A percentile compares a stretch with the other conserved stretches of the same genome.
phyloP scores from a whole-genome alignment of 2,888 invertebrate species.

The Eupithecia exiguata region DNA sequence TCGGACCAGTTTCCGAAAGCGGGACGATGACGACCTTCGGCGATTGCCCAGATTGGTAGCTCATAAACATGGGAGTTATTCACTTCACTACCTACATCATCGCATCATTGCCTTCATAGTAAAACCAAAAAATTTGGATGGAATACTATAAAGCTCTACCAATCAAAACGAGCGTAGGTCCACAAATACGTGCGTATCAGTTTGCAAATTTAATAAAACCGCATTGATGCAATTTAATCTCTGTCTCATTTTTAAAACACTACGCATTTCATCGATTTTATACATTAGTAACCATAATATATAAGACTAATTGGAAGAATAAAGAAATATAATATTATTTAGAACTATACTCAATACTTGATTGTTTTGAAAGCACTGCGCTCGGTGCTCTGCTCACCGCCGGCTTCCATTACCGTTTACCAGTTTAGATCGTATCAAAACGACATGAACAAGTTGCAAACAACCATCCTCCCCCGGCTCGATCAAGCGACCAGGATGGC shows the following conservation, averaged over 20 bases:
- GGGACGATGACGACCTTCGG: constrained; percentile 25
- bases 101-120: background rate
- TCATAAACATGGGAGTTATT: background rate
- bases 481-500: constrained; percentile 12
- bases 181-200: no score
- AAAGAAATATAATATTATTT: no score
- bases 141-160: no score
- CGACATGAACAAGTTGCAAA: constrained; percentile 10
- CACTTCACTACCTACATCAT: background rate
- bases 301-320: no score
- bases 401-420: background rate
- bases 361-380: no score
- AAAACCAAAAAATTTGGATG: background rate
- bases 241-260: no score
- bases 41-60: constrained; percentile 18
- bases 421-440: constrained; percentile 22
- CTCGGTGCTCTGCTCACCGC: background rate
- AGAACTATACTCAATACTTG: no score
- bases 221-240: no score
- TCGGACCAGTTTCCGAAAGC: constrained; percentile 24
- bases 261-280: no score
- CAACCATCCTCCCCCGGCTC: background rate
- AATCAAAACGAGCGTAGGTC: no score
- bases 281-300: no score
- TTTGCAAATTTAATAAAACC: no score